phyloP scores from a whole-genome alignment of 2,797 vertebrate species.

The Sciurus carolinensis region DNA sequence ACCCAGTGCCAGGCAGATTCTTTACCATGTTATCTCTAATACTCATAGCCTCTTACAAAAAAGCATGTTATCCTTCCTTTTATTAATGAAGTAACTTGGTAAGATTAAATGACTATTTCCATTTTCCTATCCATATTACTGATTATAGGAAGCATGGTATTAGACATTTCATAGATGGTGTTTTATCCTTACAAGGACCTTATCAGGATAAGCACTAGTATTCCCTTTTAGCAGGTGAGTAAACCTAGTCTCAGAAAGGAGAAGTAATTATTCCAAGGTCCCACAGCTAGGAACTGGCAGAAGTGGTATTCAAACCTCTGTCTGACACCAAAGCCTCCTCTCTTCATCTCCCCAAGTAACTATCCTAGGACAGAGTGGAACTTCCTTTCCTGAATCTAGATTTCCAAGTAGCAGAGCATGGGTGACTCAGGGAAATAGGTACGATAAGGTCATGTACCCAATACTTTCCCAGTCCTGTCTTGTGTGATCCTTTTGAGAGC shows the following conservation, averaged over 20 bases:
- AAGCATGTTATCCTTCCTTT: background rate
- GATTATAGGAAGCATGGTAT: background rate
- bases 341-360: background rate
- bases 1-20: background rate
- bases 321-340: background rate
- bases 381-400: background rate
- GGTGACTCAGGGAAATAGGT: background rate
- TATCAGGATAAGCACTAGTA: background rate
- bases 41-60: background rate
- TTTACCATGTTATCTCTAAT: background rate
- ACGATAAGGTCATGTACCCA: background rate
- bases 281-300: background rate
- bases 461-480: background rate
- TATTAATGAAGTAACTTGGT: background rate
- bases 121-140: background rate
- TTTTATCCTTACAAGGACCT: background rate
- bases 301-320: background rate
- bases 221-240: conserved; percentile 28
- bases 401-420: background rate
- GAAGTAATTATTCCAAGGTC: conserved; percentile 30
- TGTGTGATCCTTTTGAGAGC: background rate
- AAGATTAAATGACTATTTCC: background rate
- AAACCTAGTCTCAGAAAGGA: conserved; percentile 1
- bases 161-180: background rate
- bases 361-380: background rate